Percentiles rank a stretch among this genome's conserved stretches.
Evolutionary conservation across 2,797 vertebrate genomes (phyloP).

Genomic region (Oophaga sylvatica): DNA sequence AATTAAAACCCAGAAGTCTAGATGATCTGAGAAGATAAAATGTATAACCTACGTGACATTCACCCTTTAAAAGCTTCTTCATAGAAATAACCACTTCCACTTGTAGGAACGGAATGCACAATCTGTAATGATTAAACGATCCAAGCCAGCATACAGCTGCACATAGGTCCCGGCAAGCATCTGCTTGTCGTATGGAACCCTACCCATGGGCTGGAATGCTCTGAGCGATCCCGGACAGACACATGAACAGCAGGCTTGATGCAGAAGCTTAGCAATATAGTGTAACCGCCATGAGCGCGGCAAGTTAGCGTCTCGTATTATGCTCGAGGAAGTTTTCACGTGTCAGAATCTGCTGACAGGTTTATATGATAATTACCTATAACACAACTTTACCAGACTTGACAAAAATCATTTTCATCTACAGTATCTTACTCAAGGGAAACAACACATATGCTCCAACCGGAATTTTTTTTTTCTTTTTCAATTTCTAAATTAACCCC

Average conservation of each 20-base stretch:
- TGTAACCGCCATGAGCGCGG: conserved; percentile 5
- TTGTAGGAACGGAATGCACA: conserved; percentile 67
- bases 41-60: neutral
- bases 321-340: conserved; percentile 45
- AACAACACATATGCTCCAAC: neutral
- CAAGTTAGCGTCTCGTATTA: conserved; percentile 40
- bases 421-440: conserved; percentile 3
- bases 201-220: conserved; percentile 67
- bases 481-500: neutral
- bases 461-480: neutral
- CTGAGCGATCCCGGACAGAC: conserved; percentile 29
- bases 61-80: neutral
- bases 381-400: neutral
- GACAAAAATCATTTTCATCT: neutral
- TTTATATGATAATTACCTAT: conserved; percentile 29
- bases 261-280: neutral
- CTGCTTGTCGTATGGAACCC: conserved; percentile 61
- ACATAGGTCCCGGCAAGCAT: conserved; percentile 41
- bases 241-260: conserved; percentile 15
- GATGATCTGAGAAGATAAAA: neutral
- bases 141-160: conserved; percentile 25
- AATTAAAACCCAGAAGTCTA: neutral
- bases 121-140: conserved; percentile 58
- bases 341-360: conserved; percentile 43
- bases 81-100: conserved; percentile 36